Base-by-base conservation (phyloP, 2,797 vertebrate species). In the Myiotriccus ornatus region DNA sequence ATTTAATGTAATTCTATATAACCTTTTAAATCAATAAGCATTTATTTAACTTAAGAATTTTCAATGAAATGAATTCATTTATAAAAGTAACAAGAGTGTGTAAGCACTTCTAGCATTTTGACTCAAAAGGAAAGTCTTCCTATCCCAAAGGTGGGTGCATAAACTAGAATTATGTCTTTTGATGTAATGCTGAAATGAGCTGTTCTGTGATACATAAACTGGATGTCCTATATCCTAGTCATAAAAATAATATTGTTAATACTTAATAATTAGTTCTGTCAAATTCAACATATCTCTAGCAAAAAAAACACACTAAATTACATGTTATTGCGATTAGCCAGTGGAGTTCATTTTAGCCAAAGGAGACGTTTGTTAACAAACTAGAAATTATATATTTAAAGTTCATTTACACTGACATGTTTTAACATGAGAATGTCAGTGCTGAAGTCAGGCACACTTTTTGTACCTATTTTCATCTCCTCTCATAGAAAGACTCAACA, bases 401-500 rank as follows among this genome's bases (percentile, higher is more conserved):
- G 94, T 97, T 97, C 97, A 96, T 97, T 98, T 97, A 95, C 92
- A 87, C 35, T 97, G 97, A 97, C 97, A 96, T 94, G 96, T 97
- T 97, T 98, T 97, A 98, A 97, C 97, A 97, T 95, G 96, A 97
- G 97, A 97, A 97, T 82, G 70, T 91, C 96, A 97, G 93, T 95
- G 96, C 76, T 96, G 95, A 63, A 97, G 96, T 94, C 95, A 97
- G 96, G 95, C 97, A 96, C 96, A 97, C 94, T 97, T 98, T 97
- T 95, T 97, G 96, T 97, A 98, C 97, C 98, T 97, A 97, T 97
- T 98, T 98, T 97, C 96, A 97, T 98, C 97, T 97, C 93, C 96
- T 95, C 97, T 97, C 97, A 97, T 98, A 97, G 98, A 98, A 98
- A 97, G 97, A 97, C 97, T 97, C 97, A 96, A 98, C 98, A 98